Percentiles rank a stretch among this genome's conserved stretches.
Evolutionary conservation across 2,888 invertebrate species (phyloP).

Genomic region (Thymelicus lineola): DNA sequence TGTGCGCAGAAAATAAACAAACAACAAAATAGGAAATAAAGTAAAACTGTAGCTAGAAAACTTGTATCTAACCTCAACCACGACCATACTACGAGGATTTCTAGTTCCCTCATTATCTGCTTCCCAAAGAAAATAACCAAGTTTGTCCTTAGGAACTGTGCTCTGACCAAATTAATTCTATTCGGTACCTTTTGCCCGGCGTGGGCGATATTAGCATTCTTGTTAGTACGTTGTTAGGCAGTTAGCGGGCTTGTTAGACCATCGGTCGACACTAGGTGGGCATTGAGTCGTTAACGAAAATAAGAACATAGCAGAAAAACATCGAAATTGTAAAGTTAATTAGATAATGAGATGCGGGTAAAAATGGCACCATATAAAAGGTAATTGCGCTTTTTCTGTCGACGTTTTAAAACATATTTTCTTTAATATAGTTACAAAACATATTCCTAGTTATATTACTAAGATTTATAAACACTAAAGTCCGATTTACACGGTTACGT

Average conservation of each 20-base stretch:
- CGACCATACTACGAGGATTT: neutral
- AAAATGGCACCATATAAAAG: constrained; percentile 7
- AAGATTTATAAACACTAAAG: too few species aligned
- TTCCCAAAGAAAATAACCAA: constrained; percentile 12
- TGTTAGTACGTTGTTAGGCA: constrained; percentile 40
- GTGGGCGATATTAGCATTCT: constrained; percentile 51
- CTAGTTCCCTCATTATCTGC: constrained; percentile 15
- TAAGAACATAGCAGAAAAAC: constrained; percentile 40
- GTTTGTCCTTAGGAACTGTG: neutral
- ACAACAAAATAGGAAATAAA: too few species aligned
- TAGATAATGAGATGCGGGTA: constrained; percentile 44
- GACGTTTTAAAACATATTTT: neutral
- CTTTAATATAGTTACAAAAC: too few species aligned
- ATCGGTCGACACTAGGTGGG: constrained; percentile 42
- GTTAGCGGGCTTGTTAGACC: constrained; percentile 45
- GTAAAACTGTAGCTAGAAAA: too few species aligned
- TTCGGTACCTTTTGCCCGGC: constrained; percentile 44
- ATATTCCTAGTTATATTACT: too few species aligned
- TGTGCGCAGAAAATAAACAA: too few species aligned
- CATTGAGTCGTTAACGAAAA: constrained; percentile 45
- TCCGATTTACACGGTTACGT: too few species aligned
- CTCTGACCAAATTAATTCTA: constrained; percentile 46
- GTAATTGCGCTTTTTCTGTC: neutral
- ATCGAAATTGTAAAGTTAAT: constrained; percentile 38
- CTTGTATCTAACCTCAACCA: neutral